phyloP scores from a whole-genome alignment of 35 echinoderm and acorn worm species.

The Heliocidaris erythrogramma region DNA sequence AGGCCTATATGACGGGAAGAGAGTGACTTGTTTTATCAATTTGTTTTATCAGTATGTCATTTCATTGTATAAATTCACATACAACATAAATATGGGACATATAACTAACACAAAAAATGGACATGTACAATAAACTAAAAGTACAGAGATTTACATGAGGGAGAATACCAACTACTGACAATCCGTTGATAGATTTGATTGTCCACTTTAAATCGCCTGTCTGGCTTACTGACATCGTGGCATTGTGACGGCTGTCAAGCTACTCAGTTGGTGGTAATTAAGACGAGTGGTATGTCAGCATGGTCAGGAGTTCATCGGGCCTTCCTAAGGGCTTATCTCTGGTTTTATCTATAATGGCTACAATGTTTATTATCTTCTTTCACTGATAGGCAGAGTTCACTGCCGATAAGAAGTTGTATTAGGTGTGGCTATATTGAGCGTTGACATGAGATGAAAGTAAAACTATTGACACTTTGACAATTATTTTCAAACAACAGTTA shows the following conservation, averaged over 20 bases:
- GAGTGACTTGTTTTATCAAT: no score
- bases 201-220: neutral
- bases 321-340: neutral
- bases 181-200: neutral
- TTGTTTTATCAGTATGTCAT: no score
- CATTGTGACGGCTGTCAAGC: neutral
- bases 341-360: neutral
- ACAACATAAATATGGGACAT: no score
- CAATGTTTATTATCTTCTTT: neutral
- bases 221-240: neutral
- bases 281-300: conserved; percentile 1
- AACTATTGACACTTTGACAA: neutral
- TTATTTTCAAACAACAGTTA: no score
- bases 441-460: neutral
- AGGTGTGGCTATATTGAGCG: no score
- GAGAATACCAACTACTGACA: neutral
- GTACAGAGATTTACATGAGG: no score
- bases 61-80: no score
- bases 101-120: no score
- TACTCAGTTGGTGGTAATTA: neutral
- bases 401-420: neutral
- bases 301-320: neutral
- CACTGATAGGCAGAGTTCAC: neutral
- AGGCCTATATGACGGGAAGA: no score
- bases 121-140: no score